Percentiles rank a stretch among this genome's conserved stretches.
Conservation (phyloP, 2,113 vertebrate genomes). For the Hassar affinis region DNA sequence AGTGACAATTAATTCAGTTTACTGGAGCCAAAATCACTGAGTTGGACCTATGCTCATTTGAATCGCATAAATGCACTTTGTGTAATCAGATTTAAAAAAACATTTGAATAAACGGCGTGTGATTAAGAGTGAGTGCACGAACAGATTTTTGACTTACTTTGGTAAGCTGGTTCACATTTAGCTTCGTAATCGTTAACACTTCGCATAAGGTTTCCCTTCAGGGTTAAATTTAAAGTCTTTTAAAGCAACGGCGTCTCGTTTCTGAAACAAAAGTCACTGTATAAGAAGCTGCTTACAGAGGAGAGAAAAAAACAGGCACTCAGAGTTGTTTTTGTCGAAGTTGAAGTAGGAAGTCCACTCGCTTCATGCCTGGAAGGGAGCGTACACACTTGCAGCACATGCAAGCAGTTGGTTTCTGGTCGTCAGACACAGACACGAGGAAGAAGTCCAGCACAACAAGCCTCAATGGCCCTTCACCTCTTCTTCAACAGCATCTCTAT, state of each 20-base stretch:
- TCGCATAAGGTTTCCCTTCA: background rate
- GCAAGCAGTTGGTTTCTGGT: background rate
- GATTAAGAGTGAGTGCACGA: slow-evolving; percentile 11
- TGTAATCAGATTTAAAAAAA: slow-evolving; percentile 21
- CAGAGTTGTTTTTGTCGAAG: slow-evolving; percentile 21
- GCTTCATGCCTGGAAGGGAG: slow-evolving; percentile 9
- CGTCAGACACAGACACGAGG: slow-evolving; percentile 3
- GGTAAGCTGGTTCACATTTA: slow-evolving; percentile 23
- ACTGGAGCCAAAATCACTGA: slow-evolving; percentile 13
- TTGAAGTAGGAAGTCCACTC: slow-evolving; percentile 22
- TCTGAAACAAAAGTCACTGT: background rate
- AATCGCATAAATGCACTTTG: slow-evolving; percentile 50
- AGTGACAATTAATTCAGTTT: background rate
- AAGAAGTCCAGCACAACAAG: slow-evolving; percentile 21
- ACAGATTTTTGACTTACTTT: slow-evolving; percentile 27
- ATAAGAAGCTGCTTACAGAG: slow-evolving; percentile 23
- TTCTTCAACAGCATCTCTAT: slow-evolving; percentile 30
- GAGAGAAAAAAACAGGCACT: slow-evolving; percentile 53
- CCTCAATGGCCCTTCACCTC: background rate
- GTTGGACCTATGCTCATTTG: background rate
- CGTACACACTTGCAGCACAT: background rate
- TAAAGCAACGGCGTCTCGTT: background rate
- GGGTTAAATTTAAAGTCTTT: background rate
- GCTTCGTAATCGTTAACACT: slow-evolving; percentile 11
- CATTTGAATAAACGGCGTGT: slow-evolving; percentile 1